A percentile compares a stretch with the other conserved stretches of the same genome.
Conservation (phyloP, 2,888 invertebrate species). For the Lochmaea capreae region DNA sequence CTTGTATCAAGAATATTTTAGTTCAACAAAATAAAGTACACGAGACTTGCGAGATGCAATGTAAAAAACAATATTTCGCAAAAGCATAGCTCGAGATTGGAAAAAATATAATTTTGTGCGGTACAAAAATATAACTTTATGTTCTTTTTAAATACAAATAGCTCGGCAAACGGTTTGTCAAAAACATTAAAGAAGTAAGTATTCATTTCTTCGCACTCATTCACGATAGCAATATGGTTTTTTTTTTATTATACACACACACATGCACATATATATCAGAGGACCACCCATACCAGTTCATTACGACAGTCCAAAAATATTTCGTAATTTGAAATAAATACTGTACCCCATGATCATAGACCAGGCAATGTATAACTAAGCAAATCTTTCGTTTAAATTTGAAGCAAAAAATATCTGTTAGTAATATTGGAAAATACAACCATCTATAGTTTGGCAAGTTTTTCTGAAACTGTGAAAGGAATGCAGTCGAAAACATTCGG, state of each 20-base stretch:
- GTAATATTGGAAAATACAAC: too few species aligned
- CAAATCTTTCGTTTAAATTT: neutral
- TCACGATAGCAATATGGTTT: constrained; percentile 6
- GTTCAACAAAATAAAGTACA: too few species aligned
- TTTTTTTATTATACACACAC: constrained; percentile 8
- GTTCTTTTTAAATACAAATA: neutral
- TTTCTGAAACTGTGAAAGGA: too few species aligned
- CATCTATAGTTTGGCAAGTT: too few species aligned
- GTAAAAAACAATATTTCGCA: too few species aligned
- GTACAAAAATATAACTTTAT: neutral
- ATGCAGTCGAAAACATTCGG: too few species aligned
- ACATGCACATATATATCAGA: neutral
- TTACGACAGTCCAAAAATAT: constrained; percentile 30
- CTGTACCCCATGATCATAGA: neutral
- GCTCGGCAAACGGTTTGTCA: neutral
- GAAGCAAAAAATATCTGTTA: neutral
- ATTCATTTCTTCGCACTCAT: constrained; percentile 2
- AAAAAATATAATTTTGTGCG: too few species aligned
- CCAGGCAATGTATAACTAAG: constrained; percentile 1
- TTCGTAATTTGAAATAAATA: constrained; percentile 28
- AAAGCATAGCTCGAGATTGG: too few species aligned
- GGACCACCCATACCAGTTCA: constrained; percentile 26
- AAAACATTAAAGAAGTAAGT: constrained; percentile 13
- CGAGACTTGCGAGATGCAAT: too few species aligned
- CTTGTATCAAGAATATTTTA: too few species aligned